Evolutionary conservation across 2,888 invertebrate genomes (phyloP).

Genomic region (Tenthredo livida): DNA sequence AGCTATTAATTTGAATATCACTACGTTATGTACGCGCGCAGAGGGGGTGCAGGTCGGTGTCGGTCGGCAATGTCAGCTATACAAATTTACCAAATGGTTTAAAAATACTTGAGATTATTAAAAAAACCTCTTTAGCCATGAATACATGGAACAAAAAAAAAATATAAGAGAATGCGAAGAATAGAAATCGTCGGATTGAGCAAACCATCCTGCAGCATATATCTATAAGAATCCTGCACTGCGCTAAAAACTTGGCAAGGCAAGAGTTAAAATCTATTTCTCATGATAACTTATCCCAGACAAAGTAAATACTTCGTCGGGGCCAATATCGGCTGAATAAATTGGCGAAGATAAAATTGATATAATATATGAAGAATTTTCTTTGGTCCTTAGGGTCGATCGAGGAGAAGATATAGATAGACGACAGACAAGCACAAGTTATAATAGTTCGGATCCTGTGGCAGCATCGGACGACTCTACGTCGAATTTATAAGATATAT

Average conservation of each 20-base stretch:
- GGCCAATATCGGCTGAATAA: conserved; percentile 49
- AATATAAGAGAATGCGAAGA: too few relatives aligned
- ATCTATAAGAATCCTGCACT: neutral
- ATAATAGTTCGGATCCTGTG: neutral
- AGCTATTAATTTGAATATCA: conserved; percentile 49
- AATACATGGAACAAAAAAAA: too few relatives aligned
- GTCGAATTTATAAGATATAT: conserved; percentile 9
- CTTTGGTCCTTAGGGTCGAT: neutral
- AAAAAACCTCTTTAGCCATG: too few relatives aligned
- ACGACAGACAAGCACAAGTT: neutral
- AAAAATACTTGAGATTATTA: neutral
- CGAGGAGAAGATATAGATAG: neutral
- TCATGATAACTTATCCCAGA: conserved; percentile 36
- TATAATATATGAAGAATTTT: conserved; percentile 33
- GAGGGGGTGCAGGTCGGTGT: too few relatives aligned
- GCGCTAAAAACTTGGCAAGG: neutral
- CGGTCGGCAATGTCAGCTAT: neutral
- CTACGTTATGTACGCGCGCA: neutral
- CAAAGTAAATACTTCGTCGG: conserved; percentile 53
- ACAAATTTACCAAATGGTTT: conserved; percentile 2
- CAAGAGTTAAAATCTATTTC: neutral
- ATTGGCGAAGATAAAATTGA: conserved; percentile 43
- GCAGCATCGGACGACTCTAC: neutral
- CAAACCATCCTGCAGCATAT: too few relatives aligned
- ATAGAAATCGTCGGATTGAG: too few relatives aligned